These are phyloP conservation scores for Drosophila ironensis DNA, from an alignment of 1,140 invertebrate genomes.

Conservation along the genomic window DNA sequence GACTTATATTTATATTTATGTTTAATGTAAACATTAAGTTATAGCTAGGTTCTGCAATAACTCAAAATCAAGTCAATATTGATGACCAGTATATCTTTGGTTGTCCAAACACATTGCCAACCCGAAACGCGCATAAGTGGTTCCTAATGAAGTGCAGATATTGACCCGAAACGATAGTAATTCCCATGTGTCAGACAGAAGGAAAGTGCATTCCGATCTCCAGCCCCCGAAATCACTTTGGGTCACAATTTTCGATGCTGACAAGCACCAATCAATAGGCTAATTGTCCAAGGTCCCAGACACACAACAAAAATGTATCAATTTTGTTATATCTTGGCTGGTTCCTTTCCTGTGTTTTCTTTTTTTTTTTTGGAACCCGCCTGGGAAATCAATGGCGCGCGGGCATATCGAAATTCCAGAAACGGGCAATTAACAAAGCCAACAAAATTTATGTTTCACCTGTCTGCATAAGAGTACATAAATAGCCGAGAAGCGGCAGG, in stretches of 20 bases:
- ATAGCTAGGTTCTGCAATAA: too few relatives aligned
- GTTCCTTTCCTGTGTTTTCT: too few relatives aligned
- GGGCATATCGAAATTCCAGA: slow-evolving; percentile 40
- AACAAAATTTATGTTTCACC: slow-evolving; percentile 81
- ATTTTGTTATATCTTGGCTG: too few relatives aligned
- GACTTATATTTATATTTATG: too few relatives aligned
- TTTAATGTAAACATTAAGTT: too few relatives aligned
- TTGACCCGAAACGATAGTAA: slow-evolving; percentile 4
- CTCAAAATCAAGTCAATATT: too few relatives aligned
- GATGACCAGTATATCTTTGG: too few relatives aligned
- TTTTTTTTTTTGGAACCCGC: slow-evolving; percentile 16
- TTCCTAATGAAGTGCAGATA: slow-evolving; percentile 10
- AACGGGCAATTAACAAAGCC: slow-evolving; percentile 74
- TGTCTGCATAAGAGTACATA: slow-evolving; percentile 76
- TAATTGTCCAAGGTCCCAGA: slow-evolving; percentile 11
- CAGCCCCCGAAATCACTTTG: background rate
- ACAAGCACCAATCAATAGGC: slow-evolving; percentile 70
- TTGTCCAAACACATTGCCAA: too few relatives aligned
- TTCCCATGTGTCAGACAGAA: slow-evolving; percentile 35
- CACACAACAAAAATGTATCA: slow-evolving; percentile 37
- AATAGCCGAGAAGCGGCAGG: slow-evolving; percentile 63
- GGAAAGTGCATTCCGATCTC: slow-evolving; percentile 24
- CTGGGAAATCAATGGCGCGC: slow-evolving; percentile 44
- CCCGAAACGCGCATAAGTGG: background rate
- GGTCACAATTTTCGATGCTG: slow-evolving; percentile 51